Evolutionary conservation across 2,797 vertebrate genomes (phyloP).

Genomic region (Chaunax sp.): DNA sequence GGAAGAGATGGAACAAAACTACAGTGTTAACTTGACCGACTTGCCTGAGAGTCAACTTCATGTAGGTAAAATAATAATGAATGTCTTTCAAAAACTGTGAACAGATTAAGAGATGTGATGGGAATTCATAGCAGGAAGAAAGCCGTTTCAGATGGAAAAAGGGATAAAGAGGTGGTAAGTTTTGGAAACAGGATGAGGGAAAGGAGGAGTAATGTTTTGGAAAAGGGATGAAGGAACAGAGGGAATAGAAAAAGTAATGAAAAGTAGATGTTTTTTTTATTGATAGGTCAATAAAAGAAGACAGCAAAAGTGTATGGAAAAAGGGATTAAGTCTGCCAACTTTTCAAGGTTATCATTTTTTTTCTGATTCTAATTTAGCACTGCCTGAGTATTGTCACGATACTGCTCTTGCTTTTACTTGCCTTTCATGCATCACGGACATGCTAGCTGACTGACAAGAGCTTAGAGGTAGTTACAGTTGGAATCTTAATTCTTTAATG

Average conservation of each 20-base stretch:
- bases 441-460: conserved; percentile 34
- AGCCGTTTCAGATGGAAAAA: conserved; percentile 36
- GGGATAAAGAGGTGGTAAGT: conserved; percentile 18
- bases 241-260: conserved; percentile 21
- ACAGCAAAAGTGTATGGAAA: conserved; percentile 17
- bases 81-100: no score
- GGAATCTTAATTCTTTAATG: conserved; percentile 37
- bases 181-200: conserved; percentile 31
- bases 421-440: conserved; percentile 13
- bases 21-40: no score
- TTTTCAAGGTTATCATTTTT: conserved; percentile 20
- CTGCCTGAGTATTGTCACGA: background rate
- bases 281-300: conserved; percentile 28
- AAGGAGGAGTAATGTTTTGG: conserved; percentile 22
- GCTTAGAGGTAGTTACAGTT: conserved; percentile 37
- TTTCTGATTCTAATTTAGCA: conserved; percentile 13
- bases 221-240: conserved; percentile 19
- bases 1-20: conserved; percentile 5
- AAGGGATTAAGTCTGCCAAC: no score
- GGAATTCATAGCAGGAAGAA: background rate
- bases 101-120: no score
- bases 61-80: no score
- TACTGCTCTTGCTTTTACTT: no score
- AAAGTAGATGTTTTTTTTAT: conserved; percentile 27
- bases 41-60: no score